These are phyloP conservation scores for Dromaius novaehollandiae DNA, from an alignment of 2,113 vertebrate species.

Conservation along the genomic window DNA sequence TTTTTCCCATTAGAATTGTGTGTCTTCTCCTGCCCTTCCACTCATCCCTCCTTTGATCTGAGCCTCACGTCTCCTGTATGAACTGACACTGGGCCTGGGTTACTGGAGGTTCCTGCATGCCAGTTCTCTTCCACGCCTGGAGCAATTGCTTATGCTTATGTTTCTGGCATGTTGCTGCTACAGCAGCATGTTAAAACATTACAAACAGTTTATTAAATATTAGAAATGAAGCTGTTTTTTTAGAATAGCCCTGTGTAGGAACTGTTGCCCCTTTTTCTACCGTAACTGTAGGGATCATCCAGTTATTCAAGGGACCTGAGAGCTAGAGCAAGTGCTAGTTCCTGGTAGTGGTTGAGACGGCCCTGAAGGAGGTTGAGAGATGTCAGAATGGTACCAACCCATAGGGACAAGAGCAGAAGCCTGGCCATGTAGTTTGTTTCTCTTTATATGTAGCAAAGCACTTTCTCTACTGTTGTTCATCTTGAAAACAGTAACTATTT, in stretches of 20 bases:
- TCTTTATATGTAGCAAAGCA: constrained; percentile 39
- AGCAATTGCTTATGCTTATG: not conserved
- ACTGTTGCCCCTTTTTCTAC: not conserved
- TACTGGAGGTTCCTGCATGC: not conserved
- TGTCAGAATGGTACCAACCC: not conserved
- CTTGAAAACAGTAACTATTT: not conserved
- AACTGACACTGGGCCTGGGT: not conserved
- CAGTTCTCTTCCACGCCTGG: not conserved
- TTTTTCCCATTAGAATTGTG: not conserved
- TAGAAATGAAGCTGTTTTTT: not conserved
- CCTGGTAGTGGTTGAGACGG: not conserved
- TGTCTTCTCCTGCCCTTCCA: not conserved
- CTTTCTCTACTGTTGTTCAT: not conserved
- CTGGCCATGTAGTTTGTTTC: constrained; percentile 10
- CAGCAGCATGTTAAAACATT: not conserved
- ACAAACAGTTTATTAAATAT: not conserved
- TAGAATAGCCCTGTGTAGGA: not conserved
- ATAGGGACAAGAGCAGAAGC: not conserved
- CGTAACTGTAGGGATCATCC: not conserved
- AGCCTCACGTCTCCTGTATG: not conserved
- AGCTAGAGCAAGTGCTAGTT: not conserved
- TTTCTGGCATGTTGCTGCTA: not conserved
- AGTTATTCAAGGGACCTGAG: not conserved
- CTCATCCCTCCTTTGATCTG: not conserved
- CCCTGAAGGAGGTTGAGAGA: not conserved